These are phyloP conservation scores for Oophaga pumilio DNA, from an alignment of 2,113 vertebrate species.

Conservation along the genomic window DNA sequence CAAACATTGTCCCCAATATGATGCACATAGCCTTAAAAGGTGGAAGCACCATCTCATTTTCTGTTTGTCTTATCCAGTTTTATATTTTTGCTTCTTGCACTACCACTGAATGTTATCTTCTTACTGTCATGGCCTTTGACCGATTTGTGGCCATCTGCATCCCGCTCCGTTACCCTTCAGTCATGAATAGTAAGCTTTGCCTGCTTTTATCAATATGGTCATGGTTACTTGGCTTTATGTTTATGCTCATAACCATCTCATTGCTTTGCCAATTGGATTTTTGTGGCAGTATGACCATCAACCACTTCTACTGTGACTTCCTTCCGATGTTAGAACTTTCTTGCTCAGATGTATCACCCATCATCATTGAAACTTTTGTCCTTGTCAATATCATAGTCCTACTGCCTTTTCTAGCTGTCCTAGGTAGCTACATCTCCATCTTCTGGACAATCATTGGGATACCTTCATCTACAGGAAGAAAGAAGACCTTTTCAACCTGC, in stretches of 20 bases:
- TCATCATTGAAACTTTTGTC: neutral
- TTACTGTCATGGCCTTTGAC: constrained; percentile 59
- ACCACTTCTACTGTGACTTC: constrained; percentile 38
- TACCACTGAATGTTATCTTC: constrained; percentile 55
- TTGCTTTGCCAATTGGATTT: neutral
- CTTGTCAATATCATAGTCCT: neutral
- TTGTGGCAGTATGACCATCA: neutral
- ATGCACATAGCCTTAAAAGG: constrained; percentile 40
- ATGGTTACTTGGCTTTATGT: constrained; percentile 51
- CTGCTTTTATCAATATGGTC: constrained; percentile 49
- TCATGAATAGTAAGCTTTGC: constrained; percentile 54
- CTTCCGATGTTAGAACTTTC: neutral
- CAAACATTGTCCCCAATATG: constrained; percentile 57
- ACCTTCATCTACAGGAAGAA: neutral
- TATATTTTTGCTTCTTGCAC: constrained; percentile 55
- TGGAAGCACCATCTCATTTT: constrained; percentile 38
- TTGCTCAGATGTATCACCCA: neutral
- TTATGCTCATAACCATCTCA: constrained; percentile 42
- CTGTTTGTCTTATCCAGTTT: constrained; percentile 55
- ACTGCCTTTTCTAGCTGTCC: neutral
- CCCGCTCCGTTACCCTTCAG: constrained; percentile 55
- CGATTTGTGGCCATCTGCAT: constrained; percentile 59
- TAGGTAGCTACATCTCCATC: constrained; percentile 1
- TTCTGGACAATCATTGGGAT: neutral
- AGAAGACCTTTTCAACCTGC: constrained; percentile 17